Percentiles rank a stretch among this genome's conserved stretches.
phyloP scores from a whole-genome alignment of 2,888 invertebrate genomes.

The Shargacucullia verbasci region DNA sequence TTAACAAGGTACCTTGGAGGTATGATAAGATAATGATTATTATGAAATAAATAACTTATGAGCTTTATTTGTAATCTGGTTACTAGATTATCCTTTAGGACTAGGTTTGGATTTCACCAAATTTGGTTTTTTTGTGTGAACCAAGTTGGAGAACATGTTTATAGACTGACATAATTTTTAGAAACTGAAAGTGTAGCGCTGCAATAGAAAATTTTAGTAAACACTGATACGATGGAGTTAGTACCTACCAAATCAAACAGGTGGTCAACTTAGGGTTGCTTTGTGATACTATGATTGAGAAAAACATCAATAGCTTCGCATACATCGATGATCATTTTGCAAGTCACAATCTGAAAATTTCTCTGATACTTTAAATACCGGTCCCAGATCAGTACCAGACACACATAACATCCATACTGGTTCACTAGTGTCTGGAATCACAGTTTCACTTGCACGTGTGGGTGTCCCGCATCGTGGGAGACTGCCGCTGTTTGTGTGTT shows the following conservation, averaged over 20 bases:
- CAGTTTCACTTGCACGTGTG: slow-evolving; percentile 58
- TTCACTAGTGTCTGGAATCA: slow-evolving; percentile 52
- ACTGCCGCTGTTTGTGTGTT: slow-evolving; percentile 58
- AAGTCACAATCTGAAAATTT: slow-evolving; percentile 39
- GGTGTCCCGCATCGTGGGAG: slow-evolving; percentile 61
- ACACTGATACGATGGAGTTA: too few species aligned
- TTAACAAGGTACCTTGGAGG: not conserved
- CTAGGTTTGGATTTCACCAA: too few species aligned
- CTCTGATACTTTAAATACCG: slow-evolving; percentile 57
- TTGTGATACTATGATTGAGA: not conserved
- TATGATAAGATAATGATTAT: not conserved
- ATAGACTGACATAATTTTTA: too few species aligned
- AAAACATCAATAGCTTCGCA: slow-evolving; percentile 6
- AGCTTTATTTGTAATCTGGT: too few species aligned
- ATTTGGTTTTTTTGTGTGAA: too few species aligned
- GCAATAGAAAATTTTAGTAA: too few species aligned
- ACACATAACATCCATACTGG: slow-evolving; percentile 58
- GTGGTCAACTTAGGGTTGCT: too few species aligned
- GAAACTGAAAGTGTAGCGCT: too few species aligned
- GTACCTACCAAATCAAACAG: too few species aligned
- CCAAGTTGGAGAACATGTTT: too few species aligned
- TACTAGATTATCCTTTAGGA: too few species aligned
- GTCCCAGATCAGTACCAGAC: slow-evolving; percentile 49
- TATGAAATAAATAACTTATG: slow-evolving; percentile 3
- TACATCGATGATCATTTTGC: slow-evolving; percentile 35